Conservation (phyloP, 1,140 invertebrate species). For the Heterodera schachtii region DNA sequence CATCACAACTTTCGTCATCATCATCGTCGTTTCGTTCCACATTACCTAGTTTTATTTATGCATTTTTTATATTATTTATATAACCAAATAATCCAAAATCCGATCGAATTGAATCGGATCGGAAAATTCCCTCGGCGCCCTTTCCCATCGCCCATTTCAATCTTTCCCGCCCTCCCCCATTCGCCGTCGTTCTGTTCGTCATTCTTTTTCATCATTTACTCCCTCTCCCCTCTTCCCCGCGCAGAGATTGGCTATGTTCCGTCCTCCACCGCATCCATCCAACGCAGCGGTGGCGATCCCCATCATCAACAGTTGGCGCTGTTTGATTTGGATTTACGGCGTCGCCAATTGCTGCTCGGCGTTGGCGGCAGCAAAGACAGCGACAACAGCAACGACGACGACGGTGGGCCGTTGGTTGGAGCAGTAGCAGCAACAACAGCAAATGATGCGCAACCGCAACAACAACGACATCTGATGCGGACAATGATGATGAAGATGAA, state of each 20-base stretch:
- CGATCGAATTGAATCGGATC: no score
- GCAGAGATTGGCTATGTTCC: constrained; percentile 58
- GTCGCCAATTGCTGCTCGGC: not conserved
- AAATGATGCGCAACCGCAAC: not conserved
- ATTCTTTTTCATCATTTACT: not conserved
- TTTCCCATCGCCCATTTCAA: not conserved
- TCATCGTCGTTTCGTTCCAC: no score
- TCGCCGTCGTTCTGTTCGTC: not conserved
- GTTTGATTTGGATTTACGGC: constrained; percentile 4
- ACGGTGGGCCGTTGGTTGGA: not conserved
- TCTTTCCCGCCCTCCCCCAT: not conserved
- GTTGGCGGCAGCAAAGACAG: constrained; percentile 11
- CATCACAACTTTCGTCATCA: no score
- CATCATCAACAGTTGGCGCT: constrained; percentile 25
- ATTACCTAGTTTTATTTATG: no score
- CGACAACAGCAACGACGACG: not conserved
- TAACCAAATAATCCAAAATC: no score
- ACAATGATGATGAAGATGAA: not conserved
- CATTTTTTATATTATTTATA: no score
- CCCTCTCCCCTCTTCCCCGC: no score
- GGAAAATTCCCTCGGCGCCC: no score
- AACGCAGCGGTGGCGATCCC: constrained; percentile 26
- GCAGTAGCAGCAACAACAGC: no score
- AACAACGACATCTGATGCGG: not conserved
- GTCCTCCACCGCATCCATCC: constrained; percentile 52